Evolutionary conservation across 2,888 invertebrate genomes (phyloP).

Genomic region (Callimorpha dominula): DNA sequence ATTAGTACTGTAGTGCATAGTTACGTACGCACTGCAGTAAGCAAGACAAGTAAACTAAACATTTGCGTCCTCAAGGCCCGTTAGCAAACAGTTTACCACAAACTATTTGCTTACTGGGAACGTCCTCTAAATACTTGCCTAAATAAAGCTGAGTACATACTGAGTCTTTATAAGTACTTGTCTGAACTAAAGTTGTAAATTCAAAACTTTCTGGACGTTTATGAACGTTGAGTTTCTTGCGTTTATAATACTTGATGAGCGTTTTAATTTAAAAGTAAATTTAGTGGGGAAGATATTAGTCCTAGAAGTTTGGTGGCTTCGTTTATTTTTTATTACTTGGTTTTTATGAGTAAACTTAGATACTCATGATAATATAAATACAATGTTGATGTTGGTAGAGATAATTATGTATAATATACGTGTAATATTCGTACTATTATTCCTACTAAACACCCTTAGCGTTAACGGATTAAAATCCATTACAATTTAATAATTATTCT

Average conservation of each 20-base stretch:
- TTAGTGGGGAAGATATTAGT: conserved; percentile 22
- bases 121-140: conserved; percentile 55
- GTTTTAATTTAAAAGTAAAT: conserved; percentile 46
- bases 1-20: neutral
- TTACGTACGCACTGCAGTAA: neutral
- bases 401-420: neutral
- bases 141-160: conserved; percentile 62
- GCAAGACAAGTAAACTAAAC: neutral
- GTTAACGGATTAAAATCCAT: conserved; percentile 13
- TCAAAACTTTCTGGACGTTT: conserved; percentile 54
- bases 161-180: conserved; percentile 55
- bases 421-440: neutral
- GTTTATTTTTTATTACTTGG: conserved; percentile 21
- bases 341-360: conserved; percentile 6
- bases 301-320: conserved; percentile 10
- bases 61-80: conserved; percentile 3
- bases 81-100: conserved; percentile 16
- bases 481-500: conserved; percentile 35
- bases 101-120: conserved; percentile 14
- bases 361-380: neutral
- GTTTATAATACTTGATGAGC: conserved; percentile 51
- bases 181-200: conserved; percentile 59
- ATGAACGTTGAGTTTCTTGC: conserved; percentile 43
- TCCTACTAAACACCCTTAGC: neutral
- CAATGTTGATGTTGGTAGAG: neutral